Percentiles rank a stretch among this genome's conserved stretches.
Conservation (phyloP, 2,113 vertebrate species). For the Hippocampus zosterae region DNA sequence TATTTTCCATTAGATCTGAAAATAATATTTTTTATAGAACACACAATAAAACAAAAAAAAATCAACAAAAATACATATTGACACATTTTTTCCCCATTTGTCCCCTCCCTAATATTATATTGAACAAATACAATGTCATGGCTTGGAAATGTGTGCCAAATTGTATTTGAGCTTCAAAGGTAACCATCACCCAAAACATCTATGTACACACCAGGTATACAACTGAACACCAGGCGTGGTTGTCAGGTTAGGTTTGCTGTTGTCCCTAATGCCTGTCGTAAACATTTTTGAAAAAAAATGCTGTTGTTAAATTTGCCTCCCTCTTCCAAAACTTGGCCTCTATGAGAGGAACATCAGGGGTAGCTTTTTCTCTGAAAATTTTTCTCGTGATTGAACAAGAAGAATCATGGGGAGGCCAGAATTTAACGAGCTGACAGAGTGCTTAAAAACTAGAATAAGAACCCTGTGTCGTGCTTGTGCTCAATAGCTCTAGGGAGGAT, state of each 20-base stretch:
- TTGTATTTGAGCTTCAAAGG: neutral
- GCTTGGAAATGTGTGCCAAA: neutral
- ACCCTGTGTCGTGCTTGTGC: constrained; percentile 52
- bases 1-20: no score
- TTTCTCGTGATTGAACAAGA: constrained; percentile 37
- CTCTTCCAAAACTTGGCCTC: constrained; percentile 2
- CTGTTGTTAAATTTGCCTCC: neutral
- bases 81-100: no score
- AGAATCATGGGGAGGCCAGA: constrained; percentile 39
- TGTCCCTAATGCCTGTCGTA: neutral
- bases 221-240: neutral
- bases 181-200: neutral
- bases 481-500: constrained; percentile 56
- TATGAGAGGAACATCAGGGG: constrained; percentile 4
- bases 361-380: constrained; percentile 23
- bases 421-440: constrained; percentile 40
- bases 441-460: constrained; percentile 43
- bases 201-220: neutral
- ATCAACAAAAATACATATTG: no score
- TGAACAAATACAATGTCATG: neutral
- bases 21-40: no score
- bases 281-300: neutral
- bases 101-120: neutral
- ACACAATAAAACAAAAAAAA: no score
- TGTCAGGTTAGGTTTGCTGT: neutral